Percentiles rank a stretch among this genome's conserved stretches.
Evolutionary conservation across 1,140 invertebrate genomes (phyloP).

Genomic region (Nebria ingens): DNA sequence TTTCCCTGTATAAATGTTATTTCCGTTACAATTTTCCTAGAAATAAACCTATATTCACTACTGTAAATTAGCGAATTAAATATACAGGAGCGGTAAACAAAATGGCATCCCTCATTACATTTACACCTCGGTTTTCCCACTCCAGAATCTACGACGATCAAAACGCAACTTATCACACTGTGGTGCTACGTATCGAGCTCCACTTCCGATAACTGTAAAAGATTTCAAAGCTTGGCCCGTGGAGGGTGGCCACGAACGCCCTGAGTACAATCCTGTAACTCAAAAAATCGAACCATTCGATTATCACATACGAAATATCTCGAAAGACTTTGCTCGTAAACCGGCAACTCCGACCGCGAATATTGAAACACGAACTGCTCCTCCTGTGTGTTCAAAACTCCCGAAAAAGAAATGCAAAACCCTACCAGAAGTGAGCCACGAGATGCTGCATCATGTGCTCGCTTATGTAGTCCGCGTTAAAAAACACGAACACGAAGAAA

Average conservation of each 20-base stretch:
- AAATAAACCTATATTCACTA: too few relatives aligned
- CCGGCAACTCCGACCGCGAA: neutral
- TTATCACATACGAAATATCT: neutral
- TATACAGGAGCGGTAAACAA: too few relatives aligned
- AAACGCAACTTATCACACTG: neutral
- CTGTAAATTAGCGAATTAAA: too few relatives aligned
- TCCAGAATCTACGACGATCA: slow-evolving; percentile 10
- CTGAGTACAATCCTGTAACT: slow-evolving; percentile 30
- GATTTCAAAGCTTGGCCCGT: slow-evolving; percentile 32
- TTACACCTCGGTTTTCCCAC: too few relatives aligned
- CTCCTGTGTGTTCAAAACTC: too few relatives aligned
- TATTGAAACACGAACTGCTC: too few relatives aligned
- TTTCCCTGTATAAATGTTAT: too few relatives aligned
- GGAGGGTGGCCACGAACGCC: slow-evolving; percentile 35
- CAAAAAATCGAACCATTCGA: slow-evolving; percentile 16
- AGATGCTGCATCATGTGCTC: neutral
- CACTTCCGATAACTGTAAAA: slow-evolving; percentile 4
- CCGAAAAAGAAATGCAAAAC: neutral
- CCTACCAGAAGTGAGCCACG: neutral
- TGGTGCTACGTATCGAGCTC: slow-evolving; percentile 11
- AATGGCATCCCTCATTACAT: too few relatives aligned
- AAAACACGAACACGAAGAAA: neutral
- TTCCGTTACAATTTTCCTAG: too few relatives aligned
- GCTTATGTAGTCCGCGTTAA: neutral
- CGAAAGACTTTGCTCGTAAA: neutral